Base-by-base conservation (phyloP, 1,140 invertebrate genomes). In the Onthophagus taurus region DNA sequence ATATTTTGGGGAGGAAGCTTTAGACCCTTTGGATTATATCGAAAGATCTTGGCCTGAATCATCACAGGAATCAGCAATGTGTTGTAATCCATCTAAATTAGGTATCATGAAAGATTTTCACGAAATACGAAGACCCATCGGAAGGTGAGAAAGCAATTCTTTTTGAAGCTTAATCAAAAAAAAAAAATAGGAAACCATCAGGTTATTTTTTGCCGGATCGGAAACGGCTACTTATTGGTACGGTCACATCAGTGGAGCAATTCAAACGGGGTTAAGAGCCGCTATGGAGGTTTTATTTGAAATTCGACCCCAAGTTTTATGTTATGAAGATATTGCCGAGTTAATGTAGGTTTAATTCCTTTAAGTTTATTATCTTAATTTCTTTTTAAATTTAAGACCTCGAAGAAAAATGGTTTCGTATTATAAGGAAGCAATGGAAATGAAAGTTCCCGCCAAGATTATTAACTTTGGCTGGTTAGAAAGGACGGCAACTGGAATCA, bases 241-340 rank as follows among this genome's bases (percentile, higher is more conserved):
- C 20, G 72, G 75, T 6, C 72, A 72, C 51, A 72, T 76, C 67
- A 67, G 65, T 31, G 74, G 74, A 19, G 75, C 74, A 11, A 57
- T 75, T 9, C 63, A 74, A 47, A 55, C 72, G 7, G 75, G 74
- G 18, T 58, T 69, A 47, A 47, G 72, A 34, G 70, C 72, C n/a
- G 74, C 72, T 12, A 59, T 60, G 18, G 71, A 76, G 60, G 69
- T 72, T 5, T 41, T 69, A 13, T 57, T 57, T 11, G 44, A 51
- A 12, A 13, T 61, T 14, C 30, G 54, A 29, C 58, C 58, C 6
- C 37, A 33, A 8, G 26, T 17, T 12, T 31, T 54, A 21, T 45
- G 41, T 8, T 11, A 18, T 12, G 33, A 47, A 34, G 52, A 54
- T 34, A 47, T 51, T 17, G 21, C 23, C 14, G 35, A 31, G 31